Evolutionary conservation across 2,888 invertebrate genomes (phyloP).

Genomic region (Argynnis bischoffii): DNA sequence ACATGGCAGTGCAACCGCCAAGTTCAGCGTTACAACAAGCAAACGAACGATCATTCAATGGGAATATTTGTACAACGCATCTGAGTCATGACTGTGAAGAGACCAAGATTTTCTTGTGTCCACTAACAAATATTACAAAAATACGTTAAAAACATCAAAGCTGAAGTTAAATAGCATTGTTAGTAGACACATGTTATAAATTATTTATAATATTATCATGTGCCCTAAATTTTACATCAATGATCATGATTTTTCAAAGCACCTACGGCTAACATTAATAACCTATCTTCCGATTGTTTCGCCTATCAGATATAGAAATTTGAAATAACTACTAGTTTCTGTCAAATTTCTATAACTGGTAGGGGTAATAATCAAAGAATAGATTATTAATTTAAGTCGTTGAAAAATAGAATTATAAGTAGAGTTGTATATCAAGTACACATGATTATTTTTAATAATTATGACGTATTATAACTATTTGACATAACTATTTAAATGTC

Average conservation of each 20-base stretch:
- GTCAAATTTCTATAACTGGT: no score
- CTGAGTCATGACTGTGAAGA: background rate
- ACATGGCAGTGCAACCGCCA: constrained; percentile 1
- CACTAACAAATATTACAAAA: constrained; percentile 26
- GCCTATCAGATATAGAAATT: no score
- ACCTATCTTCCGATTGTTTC: no score
- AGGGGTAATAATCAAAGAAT: no score
- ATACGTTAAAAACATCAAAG: constrained; percentile 9
- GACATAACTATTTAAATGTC: no score
- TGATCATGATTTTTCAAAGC: constrained; percentile 24
- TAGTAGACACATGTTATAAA: constrained; percentile 35
- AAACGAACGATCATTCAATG: constrained; percentile 18
- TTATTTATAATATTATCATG: constrained; percentile 24
- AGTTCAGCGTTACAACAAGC: constrained; percentile 22
- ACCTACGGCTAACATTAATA: background rate
- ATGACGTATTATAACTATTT: no score
- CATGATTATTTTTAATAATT: background rate
- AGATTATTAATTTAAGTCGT: no score
- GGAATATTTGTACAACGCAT: background rate
- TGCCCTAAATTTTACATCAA: constrained; percentile 22
- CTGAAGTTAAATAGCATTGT: constrained; percentile 22
- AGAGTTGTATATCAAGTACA: constrained; percentile 14
- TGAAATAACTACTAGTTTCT: no score
- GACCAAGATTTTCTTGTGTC: constrained; percentile 25
- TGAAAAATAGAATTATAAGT: constrained; percentile 5